phyloP scores from a whole-genome alignment of 2,888 invertebrate genomes.

The Cephalotes varians region DNA sequence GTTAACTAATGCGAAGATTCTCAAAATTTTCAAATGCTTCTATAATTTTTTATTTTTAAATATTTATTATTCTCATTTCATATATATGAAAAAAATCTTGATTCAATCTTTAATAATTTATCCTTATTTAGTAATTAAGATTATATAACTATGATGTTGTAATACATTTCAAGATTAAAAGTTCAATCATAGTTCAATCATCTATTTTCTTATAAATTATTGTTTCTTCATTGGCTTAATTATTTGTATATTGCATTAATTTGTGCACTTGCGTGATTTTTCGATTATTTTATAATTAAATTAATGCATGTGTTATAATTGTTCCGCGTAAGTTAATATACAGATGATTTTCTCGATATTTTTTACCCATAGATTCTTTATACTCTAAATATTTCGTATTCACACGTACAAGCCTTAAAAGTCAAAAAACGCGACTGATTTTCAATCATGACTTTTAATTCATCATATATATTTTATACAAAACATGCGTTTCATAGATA shows the following conservation, averaged over 20 bases:
- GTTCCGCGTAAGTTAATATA: not conserved
- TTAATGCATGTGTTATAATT: not conserved
- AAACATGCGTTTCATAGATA: conserved; percentile 25
- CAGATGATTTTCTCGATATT: not conserved
- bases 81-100: not conserved
- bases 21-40: not conserved
- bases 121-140: conserved; percentile 20
- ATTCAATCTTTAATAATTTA: conserved; percentile 8
- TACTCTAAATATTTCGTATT: not conserved
- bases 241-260: conserved; percentile 7
- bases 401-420: not conserved
- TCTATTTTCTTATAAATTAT: not conserved
- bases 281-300: conserved; percentile 11
- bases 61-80: not conserved
- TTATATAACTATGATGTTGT: not conserved
- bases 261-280: conserved; percentile 2
- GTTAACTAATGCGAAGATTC: not conserved
- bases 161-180: not conserved
- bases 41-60: not conserved
- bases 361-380: not conserved
- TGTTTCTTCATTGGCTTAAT: not conserved
- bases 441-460: conserved; percentile 10
- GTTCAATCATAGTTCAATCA: not conserved
- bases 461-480: not conserved
- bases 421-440: not conserved